Base-by-base conservation (phyloP, 2,797 vertebrate genomes). In the Microchirus variegatus region DNA sequence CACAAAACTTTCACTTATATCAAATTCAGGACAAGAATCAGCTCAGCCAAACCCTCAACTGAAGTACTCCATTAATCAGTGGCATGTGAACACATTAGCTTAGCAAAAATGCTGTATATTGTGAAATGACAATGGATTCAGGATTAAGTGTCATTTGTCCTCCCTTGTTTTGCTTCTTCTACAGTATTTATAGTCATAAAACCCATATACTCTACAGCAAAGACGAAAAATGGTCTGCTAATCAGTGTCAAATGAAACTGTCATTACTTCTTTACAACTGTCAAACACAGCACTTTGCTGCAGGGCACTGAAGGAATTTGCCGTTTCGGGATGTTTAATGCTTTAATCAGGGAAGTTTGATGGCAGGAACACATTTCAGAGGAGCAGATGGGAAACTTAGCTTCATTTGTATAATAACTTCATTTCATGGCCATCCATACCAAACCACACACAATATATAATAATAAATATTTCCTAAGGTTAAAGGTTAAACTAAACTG, bases 331-430 rank as follows among this genome's bases (percentile, higher is more conserved):
- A 55, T 69, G 59, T 71, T 68, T 75, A 75, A 66, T 55, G 59
- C 48, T 73, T 80, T 67, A 65, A 78, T 87, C 63, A 79, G 45
- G 48, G 38, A 67, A 48, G 49, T 55, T 67, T 74, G 73, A 83
- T 70, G 65, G 64, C 67, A 81, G 54, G 13, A 59, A 48, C 56
- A 47, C 53, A 70, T 55, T 62, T 61, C 45, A 50, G 40, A 53
- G 44, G 54, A 78, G 59, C 81, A 85, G 80, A 78, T 80, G 81
- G 82, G 53, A 78, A 74, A 83, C 70, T 74, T 81, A 76, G 42
- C 52, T 15, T 67, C 18, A 11, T 75, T 72, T 66, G 60, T 60
- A 67, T 75, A 48, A 79, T 67, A 69, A 64, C 65, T 67, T 63
- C 53, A 75, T 81, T 81, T 80, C 55, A 75, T 69, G 57, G 74